Evolutionary conservation across 2,888 invertebrate genomes (phyloP), one percentile per base, ranked within the genome.

Genomic region (Pseudoips prasinana): DNA sequence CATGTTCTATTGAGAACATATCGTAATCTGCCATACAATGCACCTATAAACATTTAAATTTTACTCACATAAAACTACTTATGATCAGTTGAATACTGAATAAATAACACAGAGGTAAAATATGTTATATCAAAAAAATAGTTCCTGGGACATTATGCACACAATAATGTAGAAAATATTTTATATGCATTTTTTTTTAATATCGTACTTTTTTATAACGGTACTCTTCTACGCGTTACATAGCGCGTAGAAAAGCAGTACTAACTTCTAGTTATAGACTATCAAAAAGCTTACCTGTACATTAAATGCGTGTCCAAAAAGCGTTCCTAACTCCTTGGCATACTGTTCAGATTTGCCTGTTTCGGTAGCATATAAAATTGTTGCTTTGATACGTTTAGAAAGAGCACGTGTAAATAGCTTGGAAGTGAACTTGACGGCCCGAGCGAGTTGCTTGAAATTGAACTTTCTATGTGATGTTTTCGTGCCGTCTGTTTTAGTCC

Each of bases 331-430:
- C 60, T 96, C 96, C 64, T 96, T 96, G 20, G 98, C 97, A 82
- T 96, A 98, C 72, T 94, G 94, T 80, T 98, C 98, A 8, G 98
- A 98, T 80, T 96, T 97, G 48, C 98, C 98, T 0, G 98, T 98
- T 85, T 98, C 98, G 0, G 97, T 97, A 3, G 96, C 98, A 76
- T 96, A 98, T 7, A 98, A 83, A 23, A 98, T 95, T 0, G 98
- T 98, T 9, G 98, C 98, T 79, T 98, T 98, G 66, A 98, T 96
- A 54, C 98, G 91, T 56, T 96, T 93, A 3, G 97, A 97, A 53
- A 98, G 90, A 18, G 98, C 98, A 66, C 95, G 93, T 25, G 97
- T 96, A 87, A 98, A 98, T 58, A 98, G 90, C 87, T 98, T 97
- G 33, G 98, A 97, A 42, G 98, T 97, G 79, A 98, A 98, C 87